Percentiles rank a stretch among this genome's conserved stretches.
These are phyloP conservation scores for Diarsia rubi DNA, from an alignment of 2,888 invertebrate species.

Conservation along the genomic window DNA sequence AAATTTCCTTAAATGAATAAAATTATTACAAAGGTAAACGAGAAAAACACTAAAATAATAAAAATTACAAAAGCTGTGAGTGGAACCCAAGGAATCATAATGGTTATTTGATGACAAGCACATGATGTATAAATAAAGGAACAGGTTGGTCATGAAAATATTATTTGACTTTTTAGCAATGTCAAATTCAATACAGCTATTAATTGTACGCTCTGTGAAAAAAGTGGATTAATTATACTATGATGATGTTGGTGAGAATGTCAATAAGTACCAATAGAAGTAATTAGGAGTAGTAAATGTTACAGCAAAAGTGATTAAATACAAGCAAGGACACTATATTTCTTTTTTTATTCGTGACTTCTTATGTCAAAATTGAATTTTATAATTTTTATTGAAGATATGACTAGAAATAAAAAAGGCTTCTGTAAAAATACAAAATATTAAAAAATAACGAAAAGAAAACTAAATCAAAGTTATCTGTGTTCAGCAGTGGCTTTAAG, in stretches of 20 bases:
- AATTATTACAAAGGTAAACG: neutral
- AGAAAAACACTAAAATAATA: conserved; percentile 34
- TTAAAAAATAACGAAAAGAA: conserved; percentile 6
- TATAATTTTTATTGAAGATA: neutral
- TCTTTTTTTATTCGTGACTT: neutral
- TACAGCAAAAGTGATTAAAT: neutral
- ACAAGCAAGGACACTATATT: neutral
- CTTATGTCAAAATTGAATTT: conserved; percentile 2
- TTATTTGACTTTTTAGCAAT: neutral
- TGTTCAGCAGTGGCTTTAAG: conserved; percentile 15
- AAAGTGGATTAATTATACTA: neutral
- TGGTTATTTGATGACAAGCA: neutral
- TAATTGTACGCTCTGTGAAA: neutral
- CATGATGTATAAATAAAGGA: neutral
- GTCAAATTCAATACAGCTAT: neutral
- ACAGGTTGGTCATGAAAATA: conserved; percentile 24
- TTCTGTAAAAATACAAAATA: conserved; percentile 13
- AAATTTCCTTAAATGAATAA: neutral
- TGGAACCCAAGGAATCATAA: conserved; percentile 29
- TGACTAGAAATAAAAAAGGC: neutral
- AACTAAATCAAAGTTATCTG: conserved; percentile 6
- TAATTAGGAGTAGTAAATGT: too few relatives aligned
- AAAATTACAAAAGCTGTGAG: conserved; percentile 11
- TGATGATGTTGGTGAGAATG: neutral
- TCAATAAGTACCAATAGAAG: neutral